These are phyloP conservation scores for Calephelis virginiensis DNA, from an alignment of 1,140 invertebrate genomes.

Conservation along the genomic window DNA sequence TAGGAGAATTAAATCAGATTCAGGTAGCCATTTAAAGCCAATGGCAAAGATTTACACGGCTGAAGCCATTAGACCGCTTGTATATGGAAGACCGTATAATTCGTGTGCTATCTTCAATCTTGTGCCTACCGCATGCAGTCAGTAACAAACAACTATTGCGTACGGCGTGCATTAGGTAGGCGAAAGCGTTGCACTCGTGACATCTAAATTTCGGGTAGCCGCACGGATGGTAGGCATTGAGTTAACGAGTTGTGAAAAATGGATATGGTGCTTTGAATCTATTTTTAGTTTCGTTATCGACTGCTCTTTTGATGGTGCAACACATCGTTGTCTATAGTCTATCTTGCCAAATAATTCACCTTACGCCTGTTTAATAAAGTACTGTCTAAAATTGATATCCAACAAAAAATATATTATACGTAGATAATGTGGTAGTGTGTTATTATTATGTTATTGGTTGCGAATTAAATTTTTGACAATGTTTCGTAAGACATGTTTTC, in stretches of 20 bases:
- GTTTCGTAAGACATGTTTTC: no score
- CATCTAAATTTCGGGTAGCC: slow-evolving; percentile 72
- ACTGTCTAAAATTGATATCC: no score
- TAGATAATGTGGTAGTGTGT: no score
- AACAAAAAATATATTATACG: no score
- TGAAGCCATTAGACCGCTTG: slow-evolving; percentile 43
- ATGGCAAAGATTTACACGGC: slow-evolving; percentile 46
- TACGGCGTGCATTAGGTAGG: slow-evolving; percentile 58
- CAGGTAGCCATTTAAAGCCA: slow-evolving; percentile 25
- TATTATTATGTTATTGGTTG: no score
- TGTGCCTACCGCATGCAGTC: slow-evolving; percentile 56
- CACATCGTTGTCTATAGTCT: no score
- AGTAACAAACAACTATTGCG: slow-evolving; percentile 67
- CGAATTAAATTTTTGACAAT: no score
- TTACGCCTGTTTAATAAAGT: no score
- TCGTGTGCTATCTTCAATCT: slow-evolving; percentile 69
- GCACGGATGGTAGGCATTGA: slow-evolving; percentile 41
- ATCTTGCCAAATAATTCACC: no score
- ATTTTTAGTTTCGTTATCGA: slow-evolving; percentile 1
- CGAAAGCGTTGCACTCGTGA: slow-evolving; percentile 63
- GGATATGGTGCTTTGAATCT: slow-evolving; percentile 19
- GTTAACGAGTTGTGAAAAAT: slow-evolving; percentile 22
- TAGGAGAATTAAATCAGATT: slow-evolving; percentile 23
- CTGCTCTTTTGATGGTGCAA: no score
- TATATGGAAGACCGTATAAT: slow-evolving; percentile 55